Evolutionary conservation across 2,797 vertebrate genomes (phyloP).

Genomic region (Molossus alvarezi): DNA sequence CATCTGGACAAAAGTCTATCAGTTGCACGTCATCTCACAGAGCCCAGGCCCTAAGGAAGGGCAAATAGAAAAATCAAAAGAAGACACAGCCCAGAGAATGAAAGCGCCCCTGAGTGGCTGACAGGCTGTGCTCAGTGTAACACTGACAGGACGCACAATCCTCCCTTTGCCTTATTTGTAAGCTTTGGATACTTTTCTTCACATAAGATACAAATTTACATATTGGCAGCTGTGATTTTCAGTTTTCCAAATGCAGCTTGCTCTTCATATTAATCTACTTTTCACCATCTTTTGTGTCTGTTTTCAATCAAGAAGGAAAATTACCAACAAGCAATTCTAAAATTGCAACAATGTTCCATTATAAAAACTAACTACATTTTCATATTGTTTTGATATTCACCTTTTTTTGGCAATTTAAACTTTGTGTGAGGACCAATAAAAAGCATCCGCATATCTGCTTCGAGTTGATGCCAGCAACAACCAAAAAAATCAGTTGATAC

Average conservation of each 20-base stretch:
- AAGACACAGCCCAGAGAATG: neutral
- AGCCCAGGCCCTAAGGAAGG: neutral
- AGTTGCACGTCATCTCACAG: neutral
- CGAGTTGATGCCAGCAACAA: neutral
- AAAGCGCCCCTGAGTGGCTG: neutral
- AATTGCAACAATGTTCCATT: slow-evolving; percentile 55
- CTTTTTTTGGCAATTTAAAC: slow-evolving; percentile 39
- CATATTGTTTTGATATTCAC: slow-evolving; percentile 56
- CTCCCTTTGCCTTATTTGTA: slow-evolving; percentile 22
- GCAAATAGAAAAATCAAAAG: neutral
- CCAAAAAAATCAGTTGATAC: neutral
- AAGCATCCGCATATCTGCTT: neutral
- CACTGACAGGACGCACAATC: neutral
- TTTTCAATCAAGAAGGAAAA: slow-evolving; percentile 80
- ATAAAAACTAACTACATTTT: slow-evolving; percentile 66
- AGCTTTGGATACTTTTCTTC: slow-evolving; percentile 57
- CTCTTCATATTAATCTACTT: slow-evolving; percentile 74
- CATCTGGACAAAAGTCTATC: slow-evolving; percentile 32
- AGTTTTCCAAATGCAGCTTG: slow-evolving; percentile 70
- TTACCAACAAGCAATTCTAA: slow-evolving; percentile 52
- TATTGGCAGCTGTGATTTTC: slow-evolving; percentile 67
- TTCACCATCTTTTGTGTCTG: slow-evolving; percentile 74
- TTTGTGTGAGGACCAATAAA: slow-evolving; percentile 28
- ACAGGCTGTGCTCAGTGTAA: neutral
- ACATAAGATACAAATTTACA: slow-evolving; percentile 76